phyloP scores from a whole-genome alignment of 2,797 vertebrate genomes.

The Myotis vivesi region DNA sequence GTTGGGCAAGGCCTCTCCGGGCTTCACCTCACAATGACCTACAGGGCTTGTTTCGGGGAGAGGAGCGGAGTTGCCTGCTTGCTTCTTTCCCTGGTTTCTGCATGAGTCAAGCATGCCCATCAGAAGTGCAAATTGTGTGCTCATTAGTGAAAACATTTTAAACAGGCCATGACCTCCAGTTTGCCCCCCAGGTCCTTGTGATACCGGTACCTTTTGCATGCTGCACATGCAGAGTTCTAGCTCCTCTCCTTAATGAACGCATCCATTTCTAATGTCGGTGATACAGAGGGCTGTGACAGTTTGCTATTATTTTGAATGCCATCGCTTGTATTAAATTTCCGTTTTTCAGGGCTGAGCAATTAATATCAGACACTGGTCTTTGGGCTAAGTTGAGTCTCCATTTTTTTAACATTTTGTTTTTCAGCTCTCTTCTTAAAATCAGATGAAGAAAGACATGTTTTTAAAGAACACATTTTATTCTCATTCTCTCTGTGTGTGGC shows the following conservation, averaged over 20 bases:
- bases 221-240: neutral
- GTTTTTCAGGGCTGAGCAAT: neutral
- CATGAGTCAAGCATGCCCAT: neutral
- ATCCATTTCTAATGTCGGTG: neutral
- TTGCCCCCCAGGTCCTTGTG: neutral
- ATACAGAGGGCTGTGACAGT: neutral
- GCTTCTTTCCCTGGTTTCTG: neutral
- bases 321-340: neutral
- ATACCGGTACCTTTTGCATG: neutral
- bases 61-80: neutral
- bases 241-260: neutral
- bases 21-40: neutral
- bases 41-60: neutral
- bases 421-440: conserved; percentile 38
- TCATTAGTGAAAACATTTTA: neutral
- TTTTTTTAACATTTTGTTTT: conserved; percentile 10
- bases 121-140: neutral
- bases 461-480: conserved; percentile 36
- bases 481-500: neutral
- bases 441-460: conserved; percentile 33
- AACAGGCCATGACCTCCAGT: neutral
- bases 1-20: conserved; percentile 66
- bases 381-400: neutral
- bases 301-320: conserved; percentile 1
- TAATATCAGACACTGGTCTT: neutral